These are phyloP conservation scores for Trididemnum nubilum DNA, from an alignment of 23 tunicate species.

Conservation along the genomic window DNA sequence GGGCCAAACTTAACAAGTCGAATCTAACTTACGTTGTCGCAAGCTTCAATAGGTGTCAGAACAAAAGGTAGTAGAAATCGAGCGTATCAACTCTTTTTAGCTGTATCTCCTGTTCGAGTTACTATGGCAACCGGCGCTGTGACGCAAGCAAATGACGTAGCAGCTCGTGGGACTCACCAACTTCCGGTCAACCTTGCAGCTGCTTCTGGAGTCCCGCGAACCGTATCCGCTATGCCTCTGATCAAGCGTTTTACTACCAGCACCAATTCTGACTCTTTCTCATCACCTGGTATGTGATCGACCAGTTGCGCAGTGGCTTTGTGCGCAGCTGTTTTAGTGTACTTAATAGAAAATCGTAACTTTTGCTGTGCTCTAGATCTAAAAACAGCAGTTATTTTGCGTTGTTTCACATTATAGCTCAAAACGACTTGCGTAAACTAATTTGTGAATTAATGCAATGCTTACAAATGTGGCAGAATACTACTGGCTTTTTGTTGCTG, in stretches of 20 bases:
- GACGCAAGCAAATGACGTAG: background rate
- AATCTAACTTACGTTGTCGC: too few relatives aligned
- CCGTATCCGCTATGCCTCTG: background rate
- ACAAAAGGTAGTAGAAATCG: too few relatives aligned
- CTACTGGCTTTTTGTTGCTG: too few relatives aligned
- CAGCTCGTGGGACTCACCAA: background rate
- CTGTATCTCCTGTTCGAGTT: background rate
- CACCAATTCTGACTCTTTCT: background rate
- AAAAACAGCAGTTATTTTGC: too few relatives aligned
- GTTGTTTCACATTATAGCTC: too few relatives aligned
- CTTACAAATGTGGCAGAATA: too few relatives aligned
- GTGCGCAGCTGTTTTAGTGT: background rate
- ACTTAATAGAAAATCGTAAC: too few relatives aligned
- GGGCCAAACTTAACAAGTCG: too few relatives aligned
- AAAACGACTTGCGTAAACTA: too few relatives aligned
- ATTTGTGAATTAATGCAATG: too few relatives aligned
- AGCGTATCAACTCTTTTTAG: background rate
- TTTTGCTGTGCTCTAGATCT: too few relatives aligned
- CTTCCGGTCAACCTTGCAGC: constrained; percentile 13
- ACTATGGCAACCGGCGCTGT: background rate
- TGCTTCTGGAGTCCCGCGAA: background rate
- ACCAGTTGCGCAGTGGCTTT: background rate
- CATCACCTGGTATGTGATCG: constrained; percentile 15
- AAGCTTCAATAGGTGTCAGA: too few relatives aligned
- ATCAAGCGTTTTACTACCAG: background rate